Percentiles rank a stretch among this genome's conserved stretches.
Evolutionary conservation across 2,888 invertebrate genomes (phyloP).

Genomic region (Patella depressa): DNA sequence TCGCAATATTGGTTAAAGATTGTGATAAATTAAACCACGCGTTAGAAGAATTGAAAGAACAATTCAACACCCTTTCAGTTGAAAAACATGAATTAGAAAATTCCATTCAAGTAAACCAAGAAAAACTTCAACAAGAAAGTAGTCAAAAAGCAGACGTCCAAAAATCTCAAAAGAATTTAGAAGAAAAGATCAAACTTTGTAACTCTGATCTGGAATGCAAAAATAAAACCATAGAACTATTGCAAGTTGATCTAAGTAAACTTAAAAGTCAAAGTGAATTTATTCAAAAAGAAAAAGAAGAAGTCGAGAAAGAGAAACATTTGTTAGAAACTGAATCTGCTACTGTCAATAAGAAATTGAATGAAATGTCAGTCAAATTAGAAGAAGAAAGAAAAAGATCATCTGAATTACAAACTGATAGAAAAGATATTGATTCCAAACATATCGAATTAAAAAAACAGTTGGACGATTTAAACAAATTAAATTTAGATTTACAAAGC

Average conservation of each 20-base stretch:
- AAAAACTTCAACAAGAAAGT: background rate
- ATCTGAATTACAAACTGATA: slow-evolving; percentile 30
- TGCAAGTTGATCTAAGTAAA: slow-evolving; percentile 14
- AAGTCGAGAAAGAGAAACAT: background rate
- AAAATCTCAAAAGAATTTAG: slow-evolving; percentile 16
- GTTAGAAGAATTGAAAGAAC: background rate
- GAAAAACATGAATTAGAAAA: background rate
- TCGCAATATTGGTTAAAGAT: slow-evolving; percentile 14
- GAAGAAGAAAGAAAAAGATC: slow-evolving; percentile 30
- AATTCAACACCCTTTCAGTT: background rate
- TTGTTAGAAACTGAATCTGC: too few species aligned
- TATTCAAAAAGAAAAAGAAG: background rate
- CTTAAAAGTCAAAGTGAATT: background rate
- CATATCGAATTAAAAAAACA: slow-evolving; percentile 27
- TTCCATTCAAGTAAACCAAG: background rate
- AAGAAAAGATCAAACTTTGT: slow-evolving; percentile 12
- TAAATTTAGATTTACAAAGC: slow-evolving; percentile 13
- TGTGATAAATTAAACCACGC: background rate
- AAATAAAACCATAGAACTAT: slow-evolving; percentile 10
- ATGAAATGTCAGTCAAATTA: slow-evolving; percentile 31
- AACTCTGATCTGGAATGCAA: slow-evolving; percentile 16
- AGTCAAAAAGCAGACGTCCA: background rate
- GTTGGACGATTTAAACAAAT: slow-evolving; percentile 25
- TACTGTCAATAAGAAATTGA: background rate
- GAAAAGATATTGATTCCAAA: slow-evolving; percentile 15